phyloP scores from a whole-genome alignment of 2,888 invertebrate genomes.

The Ethmia dodecea region DNA sequence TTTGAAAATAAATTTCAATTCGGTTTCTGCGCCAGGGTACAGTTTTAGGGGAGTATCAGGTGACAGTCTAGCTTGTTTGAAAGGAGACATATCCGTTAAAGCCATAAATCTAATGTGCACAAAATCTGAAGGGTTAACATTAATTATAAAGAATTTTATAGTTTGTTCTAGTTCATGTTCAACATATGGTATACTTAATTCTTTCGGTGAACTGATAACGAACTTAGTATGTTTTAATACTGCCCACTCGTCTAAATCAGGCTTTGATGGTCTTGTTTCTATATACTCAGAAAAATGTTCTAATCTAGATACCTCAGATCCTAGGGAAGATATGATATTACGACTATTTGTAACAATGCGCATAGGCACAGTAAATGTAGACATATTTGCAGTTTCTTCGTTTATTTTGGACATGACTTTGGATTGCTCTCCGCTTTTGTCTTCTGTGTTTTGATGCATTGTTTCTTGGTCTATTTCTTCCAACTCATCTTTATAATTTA shows the following conservation, averaged over 20 bases:
- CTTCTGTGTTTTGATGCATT: background rate
- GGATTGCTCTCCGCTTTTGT: background rate
- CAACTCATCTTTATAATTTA: background rate
- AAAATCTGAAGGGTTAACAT: slow-evolving; percentile 36
- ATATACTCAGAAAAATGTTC: background rate
- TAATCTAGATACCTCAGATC: background rate
- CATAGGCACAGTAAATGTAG: background rate
- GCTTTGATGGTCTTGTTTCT: background rate
- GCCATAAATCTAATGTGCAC: slow-evolving; percentile 39
- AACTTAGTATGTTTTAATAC: slow-evolving; percentile 24
- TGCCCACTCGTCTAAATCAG: slow-evolving; percentile 26
- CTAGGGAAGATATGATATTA: background rate
- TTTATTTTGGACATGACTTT: no score
- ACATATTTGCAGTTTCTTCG: no score
- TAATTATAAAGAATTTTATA: slow-evolving; percentile 43
- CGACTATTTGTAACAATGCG: background rate
- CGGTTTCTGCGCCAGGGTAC: slow-evolving; percentile 44
- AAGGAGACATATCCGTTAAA: slow-evolving; percentile 33
- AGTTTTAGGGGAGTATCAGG: slow-evolving; percentile 41
- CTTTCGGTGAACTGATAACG: slow-evolving; percentile 33
- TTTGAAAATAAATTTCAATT: slow-evolving; percentile 39
- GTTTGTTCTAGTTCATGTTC: slow-evolving; percentile 32
- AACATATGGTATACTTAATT: slow-evolving; percentile 26
- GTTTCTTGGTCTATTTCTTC: background rate
- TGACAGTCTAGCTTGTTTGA: slow-evolving; percentile 32